Base-by-base conservation (phyloP, 2,113 vertebrate species). In the Progne subis region DNA sequence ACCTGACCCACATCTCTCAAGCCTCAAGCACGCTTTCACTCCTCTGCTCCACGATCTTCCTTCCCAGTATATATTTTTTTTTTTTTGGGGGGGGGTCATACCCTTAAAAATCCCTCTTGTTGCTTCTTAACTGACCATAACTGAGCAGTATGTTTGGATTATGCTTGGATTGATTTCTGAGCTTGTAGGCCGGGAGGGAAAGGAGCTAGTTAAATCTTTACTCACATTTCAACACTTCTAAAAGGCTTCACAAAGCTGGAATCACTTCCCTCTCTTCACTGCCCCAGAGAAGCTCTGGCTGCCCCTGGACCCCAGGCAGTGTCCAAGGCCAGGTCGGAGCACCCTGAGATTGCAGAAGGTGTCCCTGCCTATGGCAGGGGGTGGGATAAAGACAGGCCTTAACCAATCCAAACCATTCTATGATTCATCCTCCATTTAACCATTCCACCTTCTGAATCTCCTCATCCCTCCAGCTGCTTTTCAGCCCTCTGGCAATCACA, bases 301-400 rank as follows among this genome's bases (percentile, higher is more conserved):
- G 52, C 9, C n/a, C 12, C 25, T 64, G 60, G 14, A 52, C 29
- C 25, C 5, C 41, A 65, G 41, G 41, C 8, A 64, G 49, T 23
- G 15, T 6, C 29, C 34, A 18, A 65, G 43, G 43, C 29, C 43
- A 65, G 15, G 12, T 4, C 56, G 41, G 41, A 56, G 18, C 41
- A 41, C 0, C 23, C 29, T 65, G n/a, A 29, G 50, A 18, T 0
- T 2, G 24, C 41, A 43, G 34, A 3, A 57, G 12, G 12, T 57
- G 70, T 41, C 34, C 28, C 43, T 64, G 59, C 28, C 57, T 28
- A 18, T 55, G n/a, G 28, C 20, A 53, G 17, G 20, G 10, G 8
- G 6, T 31, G 8, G 28, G 3, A 55, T 6, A 3, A 3, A 6
- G 5, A 32, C 19, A 18, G 3, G 12, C 13, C 57, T 37, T 32